Conservation (phyloP, 2,888 invertebrate species). For the Hymenopus coronatus region DNA sequence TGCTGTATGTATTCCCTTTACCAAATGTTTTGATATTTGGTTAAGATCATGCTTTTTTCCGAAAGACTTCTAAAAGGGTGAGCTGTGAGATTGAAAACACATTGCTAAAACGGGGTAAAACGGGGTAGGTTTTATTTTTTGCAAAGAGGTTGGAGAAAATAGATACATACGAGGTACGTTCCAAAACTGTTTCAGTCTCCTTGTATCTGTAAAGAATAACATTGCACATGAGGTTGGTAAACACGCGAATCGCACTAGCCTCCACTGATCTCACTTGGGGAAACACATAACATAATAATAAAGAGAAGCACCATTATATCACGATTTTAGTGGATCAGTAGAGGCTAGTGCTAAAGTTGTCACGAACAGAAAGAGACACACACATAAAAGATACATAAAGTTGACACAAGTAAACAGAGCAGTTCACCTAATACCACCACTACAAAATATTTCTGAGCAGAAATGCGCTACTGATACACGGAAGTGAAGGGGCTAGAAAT, state of each 20-base stretch:
- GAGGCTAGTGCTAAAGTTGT: neutral
- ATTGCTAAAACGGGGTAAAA: neutral
- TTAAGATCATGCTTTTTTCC: neutral
- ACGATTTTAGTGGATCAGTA: neutral
- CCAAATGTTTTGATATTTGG: too few species aligned
- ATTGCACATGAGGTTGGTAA: slow-evolving; percentile 37
- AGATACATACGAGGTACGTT: slow-evolving; percentile 74
- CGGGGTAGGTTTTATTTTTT: slow-evolving; percentile 38
- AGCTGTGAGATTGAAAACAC: neutral
- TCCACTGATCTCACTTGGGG: neutral
- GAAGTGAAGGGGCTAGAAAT: too few species aligned
- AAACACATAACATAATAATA: too few species aligned
- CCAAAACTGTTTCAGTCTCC: slow-evolving; percentile 76
- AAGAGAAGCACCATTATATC: too few species aligned
- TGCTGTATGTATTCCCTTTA: too few species aligned
- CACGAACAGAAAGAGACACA: neutral
- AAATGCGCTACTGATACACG: too few species aligned
- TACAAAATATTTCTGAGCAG: too few species aligned
- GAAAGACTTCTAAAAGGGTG: neutral
- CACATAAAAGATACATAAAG: too few species aligned
- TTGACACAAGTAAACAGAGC: too few species aligned
- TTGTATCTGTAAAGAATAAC: slow-evolving; percentile 76
- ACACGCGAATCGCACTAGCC: neutral
- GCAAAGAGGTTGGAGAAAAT: slow-evolving; percentile 47
- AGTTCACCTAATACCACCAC: too few species aligned